A percentile compares a stretch with the other conserved stretches of the same genome.
These are phyloP conservation scores for Luffia ferchaultella DNA, from an alignment of 2,888 invertebrate species.

Conservation along the genomic window DNA sequence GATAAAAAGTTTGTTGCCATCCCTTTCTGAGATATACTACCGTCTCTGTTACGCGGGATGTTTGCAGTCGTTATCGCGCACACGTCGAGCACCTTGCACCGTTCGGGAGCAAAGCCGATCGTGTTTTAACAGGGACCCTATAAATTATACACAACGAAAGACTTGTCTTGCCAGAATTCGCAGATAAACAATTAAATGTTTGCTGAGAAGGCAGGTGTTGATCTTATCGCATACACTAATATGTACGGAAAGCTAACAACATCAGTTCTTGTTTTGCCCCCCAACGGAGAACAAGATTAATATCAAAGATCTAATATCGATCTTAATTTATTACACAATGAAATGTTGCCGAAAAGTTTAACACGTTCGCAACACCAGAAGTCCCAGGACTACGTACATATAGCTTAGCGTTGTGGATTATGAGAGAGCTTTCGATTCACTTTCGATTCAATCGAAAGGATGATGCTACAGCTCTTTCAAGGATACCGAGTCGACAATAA, in stretches of 20 bases:
- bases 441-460: too few relatives aligned
- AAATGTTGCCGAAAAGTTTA: too few relatives aligned
- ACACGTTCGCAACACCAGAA: too few relatives aligned
- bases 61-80: constrained; percentile 58
- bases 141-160: constrained; percentile 46
- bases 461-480: too few relatives aligned
- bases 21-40: constrained; percentile 38
- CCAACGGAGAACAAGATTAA: background rate
- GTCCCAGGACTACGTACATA: too few relatives aligned
- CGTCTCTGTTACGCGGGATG: constrained; percentile 51
- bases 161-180: constrained; percentile 39
- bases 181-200: constrained; percentile 42
- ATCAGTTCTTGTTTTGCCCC: background rate
- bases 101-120: constrained; percentile 29
- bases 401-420: too few relatives aligned
- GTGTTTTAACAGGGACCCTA: constrained; percentile 36
- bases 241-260: background rate
- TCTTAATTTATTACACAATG: too few relatives aligned
- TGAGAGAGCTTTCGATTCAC: too few relatives aligned
- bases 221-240: constrained; percentile 32
- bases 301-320: too few relatives aligned
- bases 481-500: too few relatives aligned
- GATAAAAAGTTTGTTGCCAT: constrained; percentile 38
- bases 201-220: constrained; percentile 42
- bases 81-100: constrained; percentile 56